Evolutionary conservation across 35 echinoderm and acorn worm genomes (phyloP).

Genomic region (Apostichopus japonicus): DNA sequence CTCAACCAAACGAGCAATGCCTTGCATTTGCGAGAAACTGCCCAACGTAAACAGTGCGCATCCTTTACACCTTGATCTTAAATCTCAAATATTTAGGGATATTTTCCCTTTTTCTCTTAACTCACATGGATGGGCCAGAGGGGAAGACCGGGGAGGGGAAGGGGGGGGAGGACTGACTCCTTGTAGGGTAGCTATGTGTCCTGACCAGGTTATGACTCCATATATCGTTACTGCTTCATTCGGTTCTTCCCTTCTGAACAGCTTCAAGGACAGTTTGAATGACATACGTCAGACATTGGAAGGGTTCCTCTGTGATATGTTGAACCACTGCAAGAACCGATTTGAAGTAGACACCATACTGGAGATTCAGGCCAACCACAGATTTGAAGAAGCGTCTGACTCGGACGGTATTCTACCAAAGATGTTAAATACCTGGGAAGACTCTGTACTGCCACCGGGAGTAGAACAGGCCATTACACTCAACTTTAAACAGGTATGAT

Average conservation of each 20-base stretch:
- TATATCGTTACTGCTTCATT: not conserved
- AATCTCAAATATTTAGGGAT: too few relatives aligned
- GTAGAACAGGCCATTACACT: constrained; percentile 24
- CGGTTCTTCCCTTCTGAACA: not conserved
- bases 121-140: too few relatives aligned
- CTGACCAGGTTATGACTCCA: not conserved
- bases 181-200: not conserved
- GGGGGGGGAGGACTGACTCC: not conserved
- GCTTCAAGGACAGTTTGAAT: constrained; percentile 11
- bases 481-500: constrained; percentile 33
- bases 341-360: constrained; percentile 38
- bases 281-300: constrained; percentile 4
- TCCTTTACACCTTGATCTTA: too few relatives aligned
- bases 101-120: too few relatives aligned
- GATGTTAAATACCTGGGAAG: constrained; percentile 26
- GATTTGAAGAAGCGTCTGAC: not conserved
- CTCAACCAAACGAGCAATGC: too few relatives aligned
- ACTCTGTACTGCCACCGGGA: constrained; percentile 30
- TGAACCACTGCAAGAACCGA: constrained; percentile 16
- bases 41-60: too few relatives aligned
- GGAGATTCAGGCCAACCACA: constrained; percentile 32
- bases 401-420: constrained; percentile 19
- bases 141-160: not conserved
- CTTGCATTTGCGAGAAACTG: too few relatives aligned
- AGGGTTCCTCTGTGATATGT: constrained; percentile 16